These are phyloP conservation scores for Limnephilus auricula DNA, from an alignment of 2,888 invertebrate genomes.

Conservation along the genomic window DNA sequence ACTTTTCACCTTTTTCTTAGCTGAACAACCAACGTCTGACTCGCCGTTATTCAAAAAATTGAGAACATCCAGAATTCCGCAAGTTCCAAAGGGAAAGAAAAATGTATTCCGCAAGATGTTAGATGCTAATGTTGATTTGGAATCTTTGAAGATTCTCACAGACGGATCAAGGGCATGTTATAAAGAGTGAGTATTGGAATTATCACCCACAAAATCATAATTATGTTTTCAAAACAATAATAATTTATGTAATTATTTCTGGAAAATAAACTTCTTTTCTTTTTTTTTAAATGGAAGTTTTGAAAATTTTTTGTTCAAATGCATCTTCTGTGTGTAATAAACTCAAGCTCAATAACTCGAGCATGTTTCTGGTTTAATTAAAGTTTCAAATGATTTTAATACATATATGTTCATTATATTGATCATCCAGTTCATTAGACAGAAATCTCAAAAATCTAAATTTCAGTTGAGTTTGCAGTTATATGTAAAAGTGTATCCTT, in stretches of 20 bases:
- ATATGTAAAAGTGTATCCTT: too few relatives aligned
- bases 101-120: constrained; percentile 43
- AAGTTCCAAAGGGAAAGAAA: constrained; percentile 26
- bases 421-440: too few relatives aligned
- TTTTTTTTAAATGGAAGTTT: neutral
- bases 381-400: too few relatives aligned
- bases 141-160: constrained; percentile 30
- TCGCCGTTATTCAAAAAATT: constrained; percentile 35
- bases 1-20: neutral
- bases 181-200: constrained; percentile 33
- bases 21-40: neutral
- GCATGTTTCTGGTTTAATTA: too few relatives aligned
- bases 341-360: neutral
- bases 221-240: neutral
- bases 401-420: too few relatives aligned
- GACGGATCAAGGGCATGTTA: neutral
- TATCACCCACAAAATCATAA: neutral
- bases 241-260: neutral
- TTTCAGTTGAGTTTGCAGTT: too few relatives aligned
- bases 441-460: too few relatives aligned
- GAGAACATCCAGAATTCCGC: constrained; percentile 41
- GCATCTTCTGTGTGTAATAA: neutral
- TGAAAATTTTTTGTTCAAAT: neutral
- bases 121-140: constrained; percentile 31
- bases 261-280: neutral